Percentiles rank a stretch among this genome's conserved stretches.
Conservation (phyloP, 2,797 vertebrate genomes). For the Dermochelys coriacea region DNA sequence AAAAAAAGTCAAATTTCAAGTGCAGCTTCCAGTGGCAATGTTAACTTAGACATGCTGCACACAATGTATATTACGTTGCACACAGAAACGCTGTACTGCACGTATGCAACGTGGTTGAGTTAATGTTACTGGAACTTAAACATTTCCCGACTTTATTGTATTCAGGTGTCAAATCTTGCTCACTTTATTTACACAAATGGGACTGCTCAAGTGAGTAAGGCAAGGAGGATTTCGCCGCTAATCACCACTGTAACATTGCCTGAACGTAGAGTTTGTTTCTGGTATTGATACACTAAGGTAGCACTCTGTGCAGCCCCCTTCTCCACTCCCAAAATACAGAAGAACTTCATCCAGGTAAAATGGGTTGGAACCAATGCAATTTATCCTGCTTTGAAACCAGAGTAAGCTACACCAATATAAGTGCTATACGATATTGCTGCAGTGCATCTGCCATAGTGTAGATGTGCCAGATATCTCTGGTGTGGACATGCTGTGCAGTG, state of each 20-base stretch:
- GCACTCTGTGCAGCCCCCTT: neutral
- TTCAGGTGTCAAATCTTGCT: neutral
- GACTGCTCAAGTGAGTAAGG: neutral
- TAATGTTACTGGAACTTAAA: neutral
- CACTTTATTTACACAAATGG: neutral
- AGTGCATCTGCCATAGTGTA: neutral
- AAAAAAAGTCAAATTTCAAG: neutral
- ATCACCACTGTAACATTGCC: neutral
- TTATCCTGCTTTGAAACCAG: neutral
- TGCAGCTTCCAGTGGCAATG: neutral
- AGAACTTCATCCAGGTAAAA: neutral
- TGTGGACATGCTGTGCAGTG: accelerated
- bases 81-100: neutral
- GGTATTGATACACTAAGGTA: neutral
- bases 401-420: too few relatives aligned
- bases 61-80: neutral
- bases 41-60: neutral
- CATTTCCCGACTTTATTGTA: accelerated
- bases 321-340: accelerated
- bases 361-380: neutral
- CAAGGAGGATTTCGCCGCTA: accelerated
- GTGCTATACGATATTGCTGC: neutral
- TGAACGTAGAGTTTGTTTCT: neutral
- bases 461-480: accelerated
- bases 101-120: neutral